Evolutionary conservation across 2,888 invertebrate genomes (phyloP).

Genomic region (Sylvicola cinctus): DNA sequence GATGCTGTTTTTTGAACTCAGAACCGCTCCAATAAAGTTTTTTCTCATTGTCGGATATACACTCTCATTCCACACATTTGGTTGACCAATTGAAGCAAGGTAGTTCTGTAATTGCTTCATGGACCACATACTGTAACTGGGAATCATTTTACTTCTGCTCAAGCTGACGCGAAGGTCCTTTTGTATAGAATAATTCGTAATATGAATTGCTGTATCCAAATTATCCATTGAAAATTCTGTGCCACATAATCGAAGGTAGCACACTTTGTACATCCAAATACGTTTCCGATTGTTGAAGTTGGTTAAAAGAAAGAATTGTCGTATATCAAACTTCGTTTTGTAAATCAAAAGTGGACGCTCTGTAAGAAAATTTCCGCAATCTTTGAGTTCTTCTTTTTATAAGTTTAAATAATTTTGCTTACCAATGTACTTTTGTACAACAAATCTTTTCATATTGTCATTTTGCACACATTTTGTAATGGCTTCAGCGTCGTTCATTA

Average conservation of each 20-base stretch:
- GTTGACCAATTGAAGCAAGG: neutral
- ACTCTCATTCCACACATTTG: neutral
- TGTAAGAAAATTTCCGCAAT: too few relatives aligned
- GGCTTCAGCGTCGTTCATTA: neutral
- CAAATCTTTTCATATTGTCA: neutral
- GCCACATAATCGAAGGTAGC: slow-evolving; percentile 62
- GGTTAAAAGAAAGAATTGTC: neutral
- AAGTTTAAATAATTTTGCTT: too few relatives aligned
- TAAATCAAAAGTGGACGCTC: neutral
- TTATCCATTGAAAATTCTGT: slow-evolving; percentile 49
- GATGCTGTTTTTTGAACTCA: neutral
- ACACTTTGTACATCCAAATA: slow-evolving; percentile 25
- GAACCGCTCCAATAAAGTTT: neutral
- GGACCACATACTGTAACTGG: neutral
- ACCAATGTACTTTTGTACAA: neutral
- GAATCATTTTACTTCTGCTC: neutral
- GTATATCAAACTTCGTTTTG: neutral
- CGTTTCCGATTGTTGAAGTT: neutral
- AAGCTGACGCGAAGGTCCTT: slow-evolving; percentile 30
- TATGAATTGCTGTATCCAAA: slow-evolving; percentile 59
- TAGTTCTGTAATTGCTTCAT: neutral
- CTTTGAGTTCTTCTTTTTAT: too few relatives aligned
- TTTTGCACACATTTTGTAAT: neutral
- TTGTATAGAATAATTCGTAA: slow-evolving; percentile 66
- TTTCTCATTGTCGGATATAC: neutral